Base-by-base conservation (phyloP, 2,888 invertebrate genomes). In the Reticulitermes lucifugus region DNA sequence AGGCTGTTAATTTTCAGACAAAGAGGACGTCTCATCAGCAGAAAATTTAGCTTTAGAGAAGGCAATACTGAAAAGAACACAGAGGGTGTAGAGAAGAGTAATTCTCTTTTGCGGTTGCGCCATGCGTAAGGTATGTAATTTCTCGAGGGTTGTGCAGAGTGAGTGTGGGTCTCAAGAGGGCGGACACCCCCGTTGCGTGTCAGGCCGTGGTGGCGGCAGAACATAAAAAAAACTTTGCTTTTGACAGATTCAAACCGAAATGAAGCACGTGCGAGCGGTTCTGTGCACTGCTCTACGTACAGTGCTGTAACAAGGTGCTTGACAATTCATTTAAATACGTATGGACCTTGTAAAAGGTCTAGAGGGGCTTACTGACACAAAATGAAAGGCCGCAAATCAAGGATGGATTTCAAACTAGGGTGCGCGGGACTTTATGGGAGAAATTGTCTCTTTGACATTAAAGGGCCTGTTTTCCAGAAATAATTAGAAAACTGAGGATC, bases 51-150 rank as follows among this genome's bases (percentile, higher is more conserved):
- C 35, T 22, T 18, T 29, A 60, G 22, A 22, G 79, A 3, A 18
- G 55, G 79, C 22, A 25, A 18, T 10, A 55, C 55, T 14, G 55
- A 65, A 65, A n/a, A 25, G 65, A 65, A 65, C 65, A 65, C n/a
- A 14, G 14, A 79, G 79, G 79, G 79, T 51, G 51, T 18, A 51
- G 55, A 55, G 65, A n/a, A 59, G 22, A 65, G 43, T 83, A 75
- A 83, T 83, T 83, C 83, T 73, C 84, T n/a, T 41, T 80, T 81
- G 84, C 75, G 84, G 84, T 81, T 29, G 70, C 25, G 65, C 55
- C 84, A 80, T 73, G 84, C 84, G 71, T 73, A 81, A 84, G 84
- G 84, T 84, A 84, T 84, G 84, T 81, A 84, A 84, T 84, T 84
- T 84, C 73, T 71, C 71, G 73, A 43, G 73, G 80, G 84, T 51